These are phyloP conservation scores for Arenaria interpres DNA, from an alignment of 2,113 vertebrate genomes.

Conservation along the genomic window DNA sequence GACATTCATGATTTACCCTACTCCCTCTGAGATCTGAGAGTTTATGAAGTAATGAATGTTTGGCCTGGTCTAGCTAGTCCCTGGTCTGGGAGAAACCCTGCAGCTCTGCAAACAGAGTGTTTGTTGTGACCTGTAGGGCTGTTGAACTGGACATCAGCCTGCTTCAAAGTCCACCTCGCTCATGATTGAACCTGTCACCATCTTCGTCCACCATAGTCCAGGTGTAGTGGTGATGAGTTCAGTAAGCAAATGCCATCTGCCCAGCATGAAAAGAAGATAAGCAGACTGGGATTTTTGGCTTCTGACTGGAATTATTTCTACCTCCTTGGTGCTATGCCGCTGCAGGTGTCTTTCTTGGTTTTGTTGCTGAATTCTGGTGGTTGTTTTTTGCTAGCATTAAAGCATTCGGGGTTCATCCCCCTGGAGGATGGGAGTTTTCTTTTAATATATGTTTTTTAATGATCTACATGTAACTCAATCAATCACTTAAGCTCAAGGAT, in stretches of 20 bases:
- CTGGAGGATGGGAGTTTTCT: accelerated
- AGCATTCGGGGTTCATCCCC: background rate
- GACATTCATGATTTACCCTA: background rate
- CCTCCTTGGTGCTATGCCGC: background rate
- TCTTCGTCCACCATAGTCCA: background rate
- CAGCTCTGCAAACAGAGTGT: background rate
- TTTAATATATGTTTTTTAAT: background rate
- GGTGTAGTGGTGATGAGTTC: background rate
- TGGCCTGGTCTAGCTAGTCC: background rate
- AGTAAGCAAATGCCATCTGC: background rate
- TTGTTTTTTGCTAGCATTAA: background rate
- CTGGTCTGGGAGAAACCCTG: background rate
- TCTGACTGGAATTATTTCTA: background rate
- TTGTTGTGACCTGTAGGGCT: background rate
- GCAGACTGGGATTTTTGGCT: background rate
- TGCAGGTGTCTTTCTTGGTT: background rate
- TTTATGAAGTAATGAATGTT: background rate
- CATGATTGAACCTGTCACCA: background rate
- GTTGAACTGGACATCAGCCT: background rate
- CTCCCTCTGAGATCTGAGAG: background rate
- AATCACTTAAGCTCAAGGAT: slow-evolving; percentile 15
- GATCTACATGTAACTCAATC: background rate
- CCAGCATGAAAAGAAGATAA: background rate
- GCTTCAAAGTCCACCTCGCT: accelerated
- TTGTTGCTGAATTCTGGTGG: background rate